Evolutionary conservation across 2,888 invertebrate genomes (phyloP).

Genomic region (Latrodectus elegans): DNA sequence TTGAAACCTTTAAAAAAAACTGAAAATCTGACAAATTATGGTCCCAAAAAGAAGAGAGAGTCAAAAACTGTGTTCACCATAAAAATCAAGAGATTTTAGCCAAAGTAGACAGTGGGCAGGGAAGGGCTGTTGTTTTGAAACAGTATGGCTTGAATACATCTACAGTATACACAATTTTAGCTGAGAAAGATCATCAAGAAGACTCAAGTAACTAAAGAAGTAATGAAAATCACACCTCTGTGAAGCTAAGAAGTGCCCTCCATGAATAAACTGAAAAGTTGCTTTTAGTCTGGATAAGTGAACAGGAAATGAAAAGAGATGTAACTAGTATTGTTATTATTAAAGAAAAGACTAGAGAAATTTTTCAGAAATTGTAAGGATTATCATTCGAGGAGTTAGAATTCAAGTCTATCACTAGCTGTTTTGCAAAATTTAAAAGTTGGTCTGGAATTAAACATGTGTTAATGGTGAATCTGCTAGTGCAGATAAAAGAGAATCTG

Average conservation of each 20-base stretch:
- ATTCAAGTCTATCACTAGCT: no score
- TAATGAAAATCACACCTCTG: slow-evolving; percentile 27
- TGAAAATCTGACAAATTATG: slow-evolving; percentile 23
- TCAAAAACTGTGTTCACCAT: slow-evolving; percentile 49
- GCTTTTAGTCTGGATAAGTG: slow-evolving; percentile 28
- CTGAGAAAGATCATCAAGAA: slow-evolving; percentile 28
- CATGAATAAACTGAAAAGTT: slow-evolving; percentile 25
- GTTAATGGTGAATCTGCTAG: no score
- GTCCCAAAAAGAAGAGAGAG: slow-evolving; percentile 31
- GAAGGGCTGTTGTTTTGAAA: not conserved
- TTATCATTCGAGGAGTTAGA: no score
- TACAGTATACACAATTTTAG: slow-evolving; percentile 25
- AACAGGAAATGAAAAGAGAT: slow-evolving; percentile 6
- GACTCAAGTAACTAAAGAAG: slow-evolving; percentile 20
- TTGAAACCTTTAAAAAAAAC: slow-evolving; percentile 15
- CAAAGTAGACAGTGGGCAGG: slow-evolving; percentile 3
- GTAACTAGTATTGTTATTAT: not conserved
- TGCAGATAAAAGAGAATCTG: no score
- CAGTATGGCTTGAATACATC: slow-evolving; percentile 17
- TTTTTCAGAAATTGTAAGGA: no score
- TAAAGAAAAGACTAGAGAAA: no score
- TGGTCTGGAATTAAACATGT: no score
- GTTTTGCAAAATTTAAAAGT: no score
- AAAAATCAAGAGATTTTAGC: slow-evolving; percentile 22
- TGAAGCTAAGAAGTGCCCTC: slow-evolving; percentile 24